Base-by-base conservation (phyloP, 2,888 invertebrate genomes). In the Drosophila affinis region DNA sequence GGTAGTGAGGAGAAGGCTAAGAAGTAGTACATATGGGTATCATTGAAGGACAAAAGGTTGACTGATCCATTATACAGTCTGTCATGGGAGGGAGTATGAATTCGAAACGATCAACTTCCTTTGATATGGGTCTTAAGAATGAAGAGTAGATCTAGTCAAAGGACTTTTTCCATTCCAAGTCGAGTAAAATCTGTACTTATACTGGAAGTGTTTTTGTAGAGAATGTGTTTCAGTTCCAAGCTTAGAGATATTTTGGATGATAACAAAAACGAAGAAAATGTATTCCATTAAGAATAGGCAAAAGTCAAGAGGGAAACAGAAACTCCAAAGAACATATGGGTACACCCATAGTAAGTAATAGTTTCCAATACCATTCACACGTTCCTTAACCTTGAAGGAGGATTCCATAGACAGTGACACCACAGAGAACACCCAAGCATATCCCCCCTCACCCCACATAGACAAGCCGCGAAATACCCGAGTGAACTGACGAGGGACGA, bases 331-430 rank as follows among this genome's bases (percentile, higher is more conserved):
- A 39, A 39, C 5, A 34, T 34, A 24, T 24, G 24, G 24, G 3
- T 1, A 34, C 14, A 7, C 7, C 39, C 39, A 39, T 7, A 7
- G 39, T 14, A n/a, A 39, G 14, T 39, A 39, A 39, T 39, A 7
- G 27, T 34, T 71, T 21, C 12, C 59, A 46, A 49, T 52, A 39
- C 51, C 10, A 9, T 21, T 53, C n/a, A 27, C 39, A n/a, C 51
- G 51, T 34, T 45, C 62, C 53, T 55, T 57, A 79, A 71, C 79
- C 82, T 84, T 85, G 79, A 65, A 49, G 53, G 72, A 58, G 56
- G 60, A 71, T 53, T 67, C 69, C 64, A 59, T 7, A 7, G 44
- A 59, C 24, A 24, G 17, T 21, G n/a, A 29, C 29, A 21, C 48
- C 49, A 29, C 9, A 29, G 21, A 12, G 7, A 14, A 12, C 6